Evolutionary conservation across 2,113 vertebrate species (phyloP).

Genomic region (Chionodraco myersi): DNA sequence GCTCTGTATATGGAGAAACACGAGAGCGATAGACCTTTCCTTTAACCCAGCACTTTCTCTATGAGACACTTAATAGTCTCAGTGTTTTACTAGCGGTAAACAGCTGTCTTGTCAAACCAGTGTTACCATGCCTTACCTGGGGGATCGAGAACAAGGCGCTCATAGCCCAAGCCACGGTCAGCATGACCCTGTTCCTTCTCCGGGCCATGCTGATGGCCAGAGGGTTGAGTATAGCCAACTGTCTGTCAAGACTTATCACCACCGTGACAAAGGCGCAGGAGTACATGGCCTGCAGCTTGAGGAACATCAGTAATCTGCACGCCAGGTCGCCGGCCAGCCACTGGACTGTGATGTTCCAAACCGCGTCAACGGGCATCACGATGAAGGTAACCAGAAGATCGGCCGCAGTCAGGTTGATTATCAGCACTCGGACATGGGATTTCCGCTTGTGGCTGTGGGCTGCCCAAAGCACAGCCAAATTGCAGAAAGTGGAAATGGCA

Average conservation of each 20-base stretch:
- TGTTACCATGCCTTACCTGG: constrained; percentile 79
- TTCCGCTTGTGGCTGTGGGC: constrained; percentile 61
- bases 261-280: constrained; percentile 86
- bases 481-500: constrained; percentile 67
- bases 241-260: constrained; percentile 89
- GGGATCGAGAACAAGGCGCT: constrained; percentile 85
- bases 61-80: not conserved
- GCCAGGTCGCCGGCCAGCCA: constrained; percentile 84
- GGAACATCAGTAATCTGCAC: constrained; percentile 87
- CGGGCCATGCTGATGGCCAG: constrained; percentile 79
- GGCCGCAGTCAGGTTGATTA: constrained; percentile 82
- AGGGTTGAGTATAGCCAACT: constrained; percentile 82
- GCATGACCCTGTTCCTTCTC: constrained; percentile 83
- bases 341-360: constrained; percentile 88
- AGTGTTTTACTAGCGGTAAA: not conserved
- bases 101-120: not conserved
- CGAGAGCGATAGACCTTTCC: not conserved
- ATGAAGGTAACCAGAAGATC: constrained; percentile 86
- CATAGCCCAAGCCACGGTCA: constrained; percentile 82
- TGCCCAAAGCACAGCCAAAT: constrained; percentile 68
- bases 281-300: constrained; percentile 89
- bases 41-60: not conserved
- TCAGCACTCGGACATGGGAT: constrained; percentile 82
- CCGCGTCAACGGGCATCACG: constrained; percentile 86
- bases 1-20: not conserved